Base-by-base conservation (phyloP, 2,888 invertebrate species). In the Scaptomyza reducta region DNA sequence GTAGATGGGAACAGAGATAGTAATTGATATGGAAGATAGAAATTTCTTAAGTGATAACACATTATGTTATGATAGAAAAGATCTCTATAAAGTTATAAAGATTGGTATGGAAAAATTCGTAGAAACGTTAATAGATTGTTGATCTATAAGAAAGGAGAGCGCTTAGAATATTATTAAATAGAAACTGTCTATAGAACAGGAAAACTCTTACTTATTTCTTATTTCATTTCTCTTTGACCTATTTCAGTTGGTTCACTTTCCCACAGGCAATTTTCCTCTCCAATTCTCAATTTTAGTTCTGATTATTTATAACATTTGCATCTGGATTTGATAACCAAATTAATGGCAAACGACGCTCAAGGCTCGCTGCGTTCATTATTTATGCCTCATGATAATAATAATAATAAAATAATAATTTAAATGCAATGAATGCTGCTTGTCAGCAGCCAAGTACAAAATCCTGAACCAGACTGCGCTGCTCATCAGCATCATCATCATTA, bases 331-430 rank as follows among this genome's bases (percentile, higher is more conserved):
- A 84, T 80, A 72, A 66, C 71, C 79, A 77, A 77, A 84, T 86
- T 80, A 79, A 84, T 86, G 73, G 77, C 80, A 69, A 65, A 55
- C 78, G 41, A n/a, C 25, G 41, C 65, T 33, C 13, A 33, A 33
- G 33, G 22, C 59, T 22, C 22, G 22, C 5, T 22, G 22, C 22
- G 22, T 5, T 73, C 65, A 74, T 77, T 77, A 72, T 69, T 70
- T 73, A 76, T 71, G 75, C 75, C 72, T 81, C 66, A 82, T 40
- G 40, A 40, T 79, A 71, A 79, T 77, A 67, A 79, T 82, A 72
- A 85, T 83, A 83, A 84, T 84, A 80, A 80, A 79, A 84, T 86
- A 73, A 84, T 86, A 86, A 84, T 84, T 86, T 86, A 86, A 77
- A 79, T 64, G 77, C 81, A 80, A 86, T 84, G 84, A 84, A 84